phyloP scores from a whole-genome alignment of 2,888 invertebrate species.

The Callyntrura guangdongensis region DNA sequence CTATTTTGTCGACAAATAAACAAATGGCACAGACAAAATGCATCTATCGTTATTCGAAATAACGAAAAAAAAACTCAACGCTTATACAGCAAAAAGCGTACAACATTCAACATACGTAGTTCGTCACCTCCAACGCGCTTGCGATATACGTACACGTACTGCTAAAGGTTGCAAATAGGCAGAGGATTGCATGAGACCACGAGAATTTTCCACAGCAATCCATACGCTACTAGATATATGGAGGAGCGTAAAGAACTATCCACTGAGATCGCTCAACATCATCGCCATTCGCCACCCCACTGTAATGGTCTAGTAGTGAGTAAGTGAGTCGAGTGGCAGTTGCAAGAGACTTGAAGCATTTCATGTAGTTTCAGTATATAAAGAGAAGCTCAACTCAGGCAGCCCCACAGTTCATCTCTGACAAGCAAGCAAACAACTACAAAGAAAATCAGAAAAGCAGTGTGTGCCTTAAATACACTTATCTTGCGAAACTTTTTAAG shows the following conservation, averaged over 20 bases:
- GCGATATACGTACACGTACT: too few relatives aligned
- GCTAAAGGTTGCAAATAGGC: not conserved
- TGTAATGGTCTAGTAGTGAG: too few relatives aligned
- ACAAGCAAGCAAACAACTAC: constrained; percentile 47
- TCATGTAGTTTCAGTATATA: not conserved
- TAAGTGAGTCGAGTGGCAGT: too few relatives aligned
- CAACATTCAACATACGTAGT: not conserved
- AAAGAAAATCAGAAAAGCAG: too few relatives aligned
- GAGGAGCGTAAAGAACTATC: not conserved
- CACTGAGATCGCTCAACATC: not conserved
- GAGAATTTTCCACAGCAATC: constrained; percentile 29
- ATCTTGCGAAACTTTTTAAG: too few relatives aligned
- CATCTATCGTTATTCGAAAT: too few relatives aligned
- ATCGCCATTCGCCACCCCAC: not conserved
- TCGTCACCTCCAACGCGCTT: not conserved
- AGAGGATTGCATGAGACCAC: constrained; percentile 17
- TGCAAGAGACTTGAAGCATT: constrained; percentile 5
- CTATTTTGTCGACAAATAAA: too few relatives aligned
- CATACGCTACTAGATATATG: not conserved
- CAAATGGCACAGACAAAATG: too few relatives aligned
- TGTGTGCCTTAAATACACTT: too few relatives aligned
- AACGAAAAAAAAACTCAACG: too few relatives aligned
- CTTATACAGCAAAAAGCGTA: not conserved
- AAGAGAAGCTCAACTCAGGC: not conserved
- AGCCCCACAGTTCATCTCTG: not conserved